phyloP scores from a whole-genome alignment of 2,888 invertebrate genomes.

The Drosophila birchii region DNA sequence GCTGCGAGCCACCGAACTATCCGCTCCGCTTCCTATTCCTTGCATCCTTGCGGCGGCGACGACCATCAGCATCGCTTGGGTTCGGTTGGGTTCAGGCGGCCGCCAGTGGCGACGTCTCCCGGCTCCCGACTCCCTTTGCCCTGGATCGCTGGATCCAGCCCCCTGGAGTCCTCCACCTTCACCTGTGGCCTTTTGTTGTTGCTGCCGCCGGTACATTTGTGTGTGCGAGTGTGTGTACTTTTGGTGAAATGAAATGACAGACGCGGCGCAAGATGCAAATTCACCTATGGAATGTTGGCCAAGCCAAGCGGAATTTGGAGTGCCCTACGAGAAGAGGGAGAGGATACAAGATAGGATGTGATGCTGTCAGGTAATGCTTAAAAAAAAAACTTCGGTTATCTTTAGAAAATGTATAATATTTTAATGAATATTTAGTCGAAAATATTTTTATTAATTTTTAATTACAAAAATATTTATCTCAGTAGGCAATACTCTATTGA shows the following conservation, averaged over 20 bases:
- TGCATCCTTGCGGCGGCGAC: conserved; percentile 71
- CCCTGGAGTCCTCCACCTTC: conserved; percentile 13
- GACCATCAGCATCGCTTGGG: conserved; percentile 51
- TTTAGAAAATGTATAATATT: too few species aligned
- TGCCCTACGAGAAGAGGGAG: conserved; percentile 39
- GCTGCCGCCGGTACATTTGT: conserved; percentile 23
- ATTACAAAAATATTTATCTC: too few species aligned
- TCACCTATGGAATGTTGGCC: conserved; percentile 77
- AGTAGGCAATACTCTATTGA: too few species aligned
- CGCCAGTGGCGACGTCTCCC: conserved; percentile 73
- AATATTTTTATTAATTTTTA: too few species aligned
- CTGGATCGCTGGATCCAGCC: background rate
- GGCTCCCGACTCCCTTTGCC: conserved; percentile 15
- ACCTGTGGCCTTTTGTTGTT: conserved; percentile 45
- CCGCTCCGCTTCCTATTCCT: conserved; percentile 77
- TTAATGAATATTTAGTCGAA: too few species aligned
- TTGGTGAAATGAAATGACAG: conserved; percentile 80
- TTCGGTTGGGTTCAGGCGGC: conserved; percentile 70
- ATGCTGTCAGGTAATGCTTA: background rate
- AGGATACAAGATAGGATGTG: background rate
- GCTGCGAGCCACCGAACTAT: conserved; percentile 65
- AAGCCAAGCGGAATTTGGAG: conserved; percentile 41
- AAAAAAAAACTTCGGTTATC: background rate
- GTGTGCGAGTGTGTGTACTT: conserved; percentile 63
- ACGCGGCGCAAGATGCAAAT: conserved; percentile 78